Evolutionary conservation across 2,113 vertebrate genomes (phyloP).

Genomic region (Aleadryas rufinucha): DNA sequence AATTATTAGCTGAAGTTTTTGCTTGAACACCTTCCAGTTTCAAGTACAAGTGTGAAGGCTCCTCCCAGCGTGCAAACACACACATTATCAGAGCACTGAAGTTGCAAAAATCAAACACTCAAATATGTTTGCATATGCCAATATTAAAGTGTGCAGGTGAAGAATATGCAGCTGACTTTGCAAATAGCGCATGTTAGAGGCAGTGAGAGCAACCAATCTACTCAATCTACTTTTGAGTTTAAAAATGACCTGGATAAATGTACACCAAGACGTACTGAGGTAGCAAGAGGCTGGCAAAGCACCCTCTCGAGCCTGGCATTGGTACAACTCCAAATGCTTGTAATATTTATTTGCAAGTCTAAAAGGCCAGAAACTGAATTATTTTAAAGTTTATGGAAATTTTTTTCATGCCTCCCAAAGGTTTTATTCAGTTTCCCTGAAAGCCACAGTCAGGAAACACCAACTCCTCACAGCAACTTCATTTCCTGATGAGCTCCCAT

Average conservation of each 20-base stretch:
- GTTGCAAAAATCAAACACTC: neutral
- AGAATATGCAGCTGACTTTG: neutral
- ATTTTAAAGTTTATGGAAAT: neutral
- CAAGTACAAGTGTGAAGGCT: neutral
- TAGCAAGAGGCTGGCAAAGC: neutral
- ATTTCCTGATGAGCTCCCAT: neutral
- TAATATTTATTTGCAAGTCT: neutral
- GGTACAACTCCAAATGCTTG: neutral
- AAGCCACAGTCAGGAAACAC: neutral
- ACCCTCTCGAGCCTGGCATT: fast-evolving
- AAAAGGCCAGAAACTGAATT: neutral
- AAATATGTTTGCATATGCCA: neutral
- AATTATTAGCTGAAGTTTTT: neutral
- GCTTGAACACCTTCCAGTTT: neutral
- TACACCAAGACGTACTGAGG: neutral
- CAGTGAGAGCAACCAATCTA: neutral
- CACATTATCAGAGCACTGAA: neutral
- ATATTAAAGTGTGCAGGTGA: neutral
- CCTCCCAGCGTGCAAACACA: neutral
- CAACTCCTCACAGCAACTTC: neutral
- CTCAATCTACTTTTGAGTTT: too few species aligned
- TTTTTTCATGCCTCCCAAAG: neutral
- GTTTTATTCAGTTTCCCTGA: neutral
- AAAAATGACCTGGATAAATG: neutral
- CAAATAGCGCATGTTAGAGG: fast-evolving